phyloP scores from a whole-genome alignment of 1,140 invertebrate genomes.

The Protaetia brevitarsis region DNA sequence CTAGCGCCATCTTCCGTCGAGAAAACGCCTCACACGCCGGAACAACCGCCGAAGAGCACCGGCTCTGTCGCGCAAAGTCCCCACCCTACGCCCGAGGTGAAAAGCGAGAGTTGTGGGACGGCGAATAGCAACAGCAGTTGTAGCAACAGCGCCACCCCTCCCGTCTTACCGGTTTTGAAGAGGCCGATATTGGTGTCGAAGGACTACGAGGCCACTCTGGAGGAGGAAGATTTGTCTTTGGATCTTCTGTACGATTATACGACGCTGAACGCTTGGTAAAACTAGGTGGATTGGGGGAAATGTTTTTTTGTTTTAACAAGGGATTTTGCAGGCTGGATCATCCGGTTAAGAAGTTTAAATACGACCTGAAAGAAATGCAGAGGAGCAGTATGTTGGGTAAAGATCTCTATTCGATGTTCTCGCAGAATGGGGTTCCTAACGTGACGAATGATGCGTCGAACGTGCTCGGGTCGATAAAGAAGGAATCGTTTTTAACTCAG shows the following conservation, averaged over 20 bases:
- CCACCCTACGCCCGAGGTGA: slow-evolving; percentile 28
- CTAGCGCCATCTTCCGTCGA: slow-evolving; percentile 45
- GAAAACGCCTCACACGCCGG: slow-evolving; percentile 40
- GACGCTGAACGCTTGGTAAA: slow-evolving; percentile 78
- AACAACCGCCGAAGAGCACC: slow-evolving; percentile 42
- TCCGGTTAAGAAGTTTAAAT: slow-evolving; percentile 81
- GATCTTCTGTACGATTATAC: slow-evolving; percentile 86
- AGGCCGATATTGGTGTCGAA: slow-evolving; percentile 69
- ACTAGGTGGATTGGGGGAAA: slow-evolving; percentile 24
- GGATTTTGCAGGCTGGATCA: slow-evolving; percentile 67
- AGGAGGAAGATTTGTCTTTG: slow-evolving; percentile 75
- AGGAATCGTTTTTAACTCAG: slow-evolving; percentile 32
- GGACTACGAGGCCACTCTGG: slow-evolving; percentile 66
- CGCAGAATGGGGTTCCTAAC: slow-evolving; percentile 53
- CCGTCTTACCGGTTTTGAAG: slow-evolving; percentile 53
- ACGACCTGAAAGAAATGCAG: slow-evolving; percentile 47
- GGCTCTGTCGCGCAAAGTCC: slow-evolving; percentile 42
- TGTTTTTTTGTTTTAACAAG: slow-evolving; percentile 20
- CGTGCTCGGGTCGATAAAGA: slow-evolving; percentile 32
- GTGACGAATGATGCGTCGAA: slow-evolving; percentile 35
- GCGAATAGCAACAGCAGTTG: slow-evolving; percentile 26
- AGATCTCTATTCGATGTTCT: slow-evolving; percentile 61
- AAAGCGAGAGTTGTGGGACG: slow-evolving; percentile 17
- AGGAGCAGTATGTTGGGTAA: slow-evolving; percentile 34
- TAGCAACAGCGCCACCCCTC: slow-evolving; percentile 28